Evolutionary conservation across 2,113 vertebrate species (phyloP).

Genomic region (Chinchilla lanigera): DNA sequence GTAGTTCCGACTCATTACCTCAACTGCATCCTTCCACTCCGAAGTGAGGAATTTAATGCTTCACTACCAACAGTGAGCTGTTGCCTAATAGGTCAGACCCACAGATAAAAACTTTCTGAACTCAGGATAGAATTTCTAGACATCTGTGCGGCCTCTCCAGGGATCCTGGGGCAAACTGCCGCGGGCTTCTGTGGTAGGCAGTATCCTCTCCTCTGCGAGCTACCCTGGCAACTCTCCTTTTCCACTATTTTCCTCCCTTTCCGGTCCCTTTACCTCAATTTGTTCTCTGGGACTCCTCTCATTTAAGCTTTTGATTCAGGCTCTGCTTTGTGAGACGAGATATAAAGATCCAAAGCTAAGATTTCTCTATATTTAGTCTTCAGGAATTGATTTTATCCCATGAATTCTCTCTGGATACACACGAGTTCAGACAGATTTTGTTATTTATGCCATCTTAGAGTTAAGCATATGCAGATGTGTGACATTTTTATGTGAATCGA

Average conservation of each 20-base stretch:
- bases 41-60: not conserved
- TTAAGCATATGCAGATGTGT: not conserved
- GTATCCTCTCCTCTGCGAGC: not conserved
- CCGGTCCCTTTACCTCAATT: not conserved
- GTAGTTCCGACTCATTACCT: too few species aligned
- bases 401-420: not conserved
- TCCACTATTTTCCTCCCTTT: too few species aligned
- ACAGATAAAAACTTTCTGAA: not conserved
- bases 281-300: too few species aligned
- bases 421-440: not conserved
- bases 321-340: not conserved
- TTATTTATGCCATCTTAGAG: not conserved
- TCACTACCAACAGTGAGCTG: not conserved
- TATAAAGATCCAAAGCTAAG: not conserved
- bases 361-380: not conserved
- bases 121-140: not conserved
- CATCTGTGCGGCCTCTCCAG: rapidly evolving
- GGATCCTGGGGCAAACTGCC: not conserved
- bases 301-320: not conserved
- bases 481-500: not conserved
- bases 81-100: not conserved
- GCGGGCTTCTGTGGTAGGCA: not conserved
- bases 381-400: not conserved
- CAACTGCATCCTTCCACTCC: not conserved
- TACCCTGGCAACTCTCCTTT: too few species aligned